phyloP scores from a whole-genome alignment of 2,797 vertebrate genomes.

The Lates japonicus region DNA sequence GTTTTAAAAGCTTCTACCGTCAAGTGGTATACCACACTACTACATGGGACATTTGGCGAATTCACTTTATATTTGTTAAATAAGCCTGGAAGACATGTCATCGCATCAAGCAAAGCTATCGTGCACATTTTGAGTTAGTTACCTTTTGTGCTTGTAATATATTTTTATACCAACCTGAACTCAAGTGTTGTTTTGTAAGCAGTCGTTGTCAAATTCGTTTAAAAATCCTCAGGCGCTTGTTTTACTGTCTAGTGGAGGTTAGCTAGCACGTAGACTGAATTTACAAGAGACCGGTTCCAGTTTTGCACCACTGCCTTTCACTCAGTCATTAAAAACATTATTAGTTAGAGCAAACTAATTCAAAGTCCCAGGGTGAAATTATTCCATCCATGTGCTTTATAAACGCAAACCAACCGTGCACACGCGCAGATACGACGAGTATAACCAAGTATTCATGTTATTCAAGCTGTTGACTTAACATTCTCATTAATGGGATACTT shows the following conservation, averaged over 20 bases:
- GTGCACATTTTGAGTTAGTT: background rate
- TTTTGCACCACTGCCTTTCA: background rate
- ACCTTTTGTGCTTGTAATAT: background rate
- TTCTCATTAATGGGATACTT: background rate
- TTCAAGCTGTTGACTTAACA: background rate
- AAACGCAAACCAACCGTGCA: background rate
- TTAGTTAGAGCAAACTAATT: background rate
- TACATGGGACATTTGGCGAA: fast-evolving
- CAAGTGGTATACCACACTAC: fast-evolving
- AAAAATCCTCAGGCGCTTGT: fast-evolving
- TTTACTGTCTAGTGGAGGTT: background rate
- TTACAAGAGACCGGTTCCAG: background rate
- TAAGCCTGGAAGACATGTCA: background rate
- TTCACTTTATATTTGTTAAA: fast-evolving
- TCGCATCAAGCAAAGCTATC: background rate
- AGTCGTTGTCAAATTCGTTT: background rate
- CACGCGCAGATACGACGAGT: background rate
- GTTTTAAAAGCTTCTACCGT: fast-evolving
- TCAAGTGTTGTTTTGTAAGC: background rate
- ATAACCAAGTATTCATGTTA: background rate
- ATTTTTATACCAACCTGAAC: background rate
- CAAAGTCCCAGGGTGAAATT: background rate
- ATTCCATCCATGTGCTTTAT: background rate
- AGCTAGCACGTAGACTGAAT: background rate
- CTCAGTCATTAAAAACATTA: background rate